Base-by-base conservation (phyloP, 2,797 vertebrate species). In the Gadopsis bispinosus region DNA sequence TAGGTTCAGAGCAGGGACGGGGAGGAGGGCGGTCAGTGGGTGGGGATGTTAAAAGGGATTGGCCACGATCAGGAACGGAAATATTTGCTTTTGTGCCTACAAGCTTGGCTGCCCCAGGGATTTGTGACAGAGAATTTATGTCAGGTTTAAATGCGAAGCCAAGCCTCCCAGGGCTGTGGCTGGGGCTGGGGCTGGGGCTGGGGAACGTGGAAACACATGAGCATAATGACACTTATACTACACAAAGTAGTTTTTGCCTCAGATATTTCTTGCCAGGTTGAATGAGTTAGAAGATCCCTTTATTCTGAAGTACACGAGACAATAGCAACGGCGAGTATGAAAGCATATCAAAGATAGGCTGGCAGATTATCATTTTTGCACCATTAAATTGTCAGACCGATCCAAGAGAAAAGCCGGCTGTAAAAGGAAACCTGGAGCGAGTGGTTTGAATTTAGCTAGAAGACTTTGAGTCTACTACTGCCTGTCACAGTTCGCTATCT, bases 31-130 rank as follows among this genome's bases (percentile, higher is more conserved):
- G 85, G 86, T 84, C 86, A 86, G 87, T 86, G 91, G 87, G 91
- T 88, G 87, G 86, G 87, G 89, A 89, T 88, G 91, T 92, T 94
- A 87, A 92, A 93, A 92, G 88, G 90, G 92, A 94, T 93, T 92
- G 90, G 90, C 91, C 88, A 83, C 73, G 88, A 94, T 95, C 94
- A 89, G 89, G 88, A 95, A 94, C 90, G 94, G 94, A 95, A 95
- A 96, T 95, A 95, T 96, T 96, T 95, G 94, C 94, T 95, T 95
- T 94, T 94, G 92, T 94, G 92, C 93, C 94, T 95, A 92, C 93
- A 92, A 92, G 91, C 88, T 71, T 87, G 73, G 86, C 88, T 87
- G 81, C 93, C 92, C 87, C 58, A 37, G 92, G 92, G 93, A 93
- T 92, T 91, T 93, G 94, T 93, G 94, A 94, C 93, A 91, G 87